phyloP scores from a whole-genome alignment of 2,888 invertebrate genomes.

The Portevinia maculata region DNA sequence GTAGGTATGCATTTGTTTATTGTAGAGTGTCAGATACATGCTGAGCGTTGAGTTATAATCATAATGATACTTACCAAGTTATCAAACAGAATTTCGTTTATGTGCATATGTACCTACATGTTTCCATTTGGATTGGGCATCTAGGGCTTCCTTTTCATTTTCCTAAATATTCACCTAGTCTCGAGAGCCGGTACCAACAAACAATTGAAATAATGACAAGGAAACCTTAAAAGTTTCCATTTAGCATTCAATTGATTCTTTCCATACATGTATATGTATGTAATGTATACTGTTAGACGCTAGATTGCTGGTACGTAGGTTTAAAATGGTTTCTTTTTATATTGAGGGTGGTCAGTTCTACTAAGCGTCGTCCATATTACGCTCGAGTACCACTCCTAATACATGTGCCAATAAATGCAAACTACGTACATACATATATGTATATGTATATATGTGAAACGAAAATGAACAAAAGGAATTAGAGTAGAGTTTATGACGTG shows the following conservation, averaged over 20 bases:
- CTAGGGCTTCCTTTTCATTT: slow-evolving; percentile 56
- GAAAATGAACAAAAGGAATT: slow-evolving; percentile 17
- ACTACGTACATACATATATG: neutral
- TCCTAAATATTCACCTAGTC: slow-evolving; percentile 2
- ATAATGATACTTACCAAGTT: too few relatives aligned
- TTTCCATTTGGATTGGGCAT: slow-evolving; percentile 1
- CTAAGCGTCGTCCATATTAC: too few relatives aligned
- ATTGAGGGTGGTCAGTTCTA: slow-evolving; percentile 72
- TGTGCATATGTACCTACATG: neutral
- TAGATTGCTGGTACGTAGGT: slow-evolving; percentile 38
- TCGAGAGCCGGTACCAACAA: slow-evolving; percentile 9
- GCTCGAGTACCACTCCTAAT: slow-evolving; percentile 17
- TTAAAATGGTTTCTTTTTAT: slow-evolving; percentile 59
- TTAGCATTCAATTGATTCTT: slow-evolving; percentile 52
- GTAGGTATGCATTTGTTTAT: too few relatives aligned
- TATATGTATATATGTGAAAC: slow-evolving; percentile 42
- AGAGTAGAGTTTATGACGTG: slow-evolving; percentile 20
- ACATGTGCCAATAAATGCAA: slow-evolving; percentile 11
- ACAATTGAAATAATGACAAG: slow-evolving; percentile 22
- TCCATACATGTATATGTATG: slow-evolving; percentile 6
- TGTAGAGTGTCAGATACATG: too few relatives aligned
- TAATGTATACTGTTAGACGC: neutral
- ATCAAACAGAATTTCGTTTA: too few relatives aligned
- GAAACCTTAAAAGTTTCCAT: slow-evolving; percentile 65
- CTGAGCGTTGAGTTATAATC: too few relatives aligned